These are phyloP conservation scores for Lithophane semibrunnea DNA, from an alignment of 2,888 invertebrate species.

Conservation along the genomic window DNA sequence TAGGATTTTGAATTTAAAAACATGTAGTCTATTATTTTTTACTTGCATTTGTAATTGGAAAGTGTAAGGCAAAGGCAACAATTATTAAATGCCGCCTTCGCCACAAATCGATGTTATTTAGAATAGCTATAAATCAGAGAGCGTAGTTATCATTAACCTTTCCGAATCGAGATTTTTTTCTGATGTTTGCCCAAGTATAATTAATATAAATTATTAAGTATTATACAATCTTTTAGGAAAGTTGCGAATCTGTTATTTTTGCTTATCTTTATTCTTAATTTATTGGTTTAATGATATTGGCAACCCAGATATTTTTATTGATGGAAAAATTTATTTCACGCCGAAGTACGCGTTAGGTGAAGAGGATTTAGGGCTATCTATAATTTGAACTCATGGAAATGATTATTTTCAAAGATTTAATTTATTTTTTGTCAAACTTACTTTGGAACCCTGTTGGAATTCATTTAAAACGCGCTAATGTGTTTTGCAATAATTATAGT, in stretches of 20 bases:
- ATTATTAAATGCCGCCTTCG: constrained; percentile 32
- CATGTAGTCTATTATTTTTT: neutral
- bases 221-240: constrained; percentile 48
- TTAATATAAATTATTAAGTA: constrained; percentile 44
- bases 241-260: constrained; percentile 29
- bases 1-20: neutral
- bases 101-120: constrained; percentile 51
- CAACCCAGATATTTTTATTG: neutral
- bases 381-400: too few relatives aligned
- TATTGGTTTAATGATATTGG: constrained; percentile 17
- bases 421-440: neutral
- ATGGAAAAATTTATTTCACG: neutral
- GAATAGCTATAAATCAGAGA: constrained; percentile 55
- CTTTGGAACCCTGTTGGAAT: neutral
- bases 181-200: constrained; percentile 47
- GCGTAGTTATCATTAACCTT: constrained; percentile 58
- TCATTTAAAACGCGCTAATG: neutral
- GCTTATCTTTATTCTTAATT: constrained; percentile 37
- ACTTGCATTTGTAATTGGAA: constrained; percentile 21
- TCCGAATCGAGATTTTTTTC: constrained; percentile 36
- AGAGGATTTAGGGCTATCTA: too few relatives aligned
- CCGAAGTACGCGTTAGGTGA: neutral
- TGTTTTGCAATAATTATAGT: neutral
- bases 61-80: constrained; percentile 41
- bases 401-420: too few relatives aligned